Conservation (phyloP, 2,113 vertebrate species). For the Pelmatolapia mariae region DNA sequence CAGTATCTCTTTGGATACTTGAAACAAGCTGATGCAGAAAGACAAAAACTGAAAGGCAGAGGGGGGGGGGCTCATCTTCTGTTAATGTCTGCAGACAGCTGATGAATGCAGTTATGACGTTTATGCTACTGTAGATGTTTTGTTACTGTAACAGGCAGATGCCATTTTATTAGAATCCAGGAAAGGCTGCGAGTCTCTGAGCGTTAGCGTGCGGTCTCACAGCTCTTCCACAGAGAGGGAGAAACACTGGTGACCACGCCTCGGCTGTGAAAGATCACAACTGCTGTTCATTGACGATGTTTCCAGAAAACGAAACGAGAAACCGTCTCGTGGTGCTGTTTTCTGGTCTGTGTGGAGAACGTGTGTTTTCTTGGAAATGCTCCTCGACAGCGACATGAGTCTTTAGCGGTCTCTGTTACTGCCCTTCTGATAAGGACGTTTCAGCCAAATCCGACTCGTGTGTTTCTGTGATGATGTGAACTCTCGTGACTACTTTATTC, state of each 20-base stretch:
- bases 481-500: neutral
- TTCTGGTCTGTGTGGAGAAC: neutral
- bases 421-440: neutral
- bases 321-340: neutral
- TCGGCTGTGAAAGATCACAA: neutral
- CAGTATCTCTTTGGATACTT: slow-evolving; percentile 44
- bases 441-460: neutral
- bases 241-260: neutral
- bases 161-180: neutral
- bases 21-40: slow-evolving; percentile 54
- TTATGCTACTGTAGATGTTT: neutral
- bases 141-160: neutral
- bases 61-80: neutral
- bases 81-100: neutral
- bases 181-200: neutral
- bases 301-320: neutral
- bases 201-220: neutral
- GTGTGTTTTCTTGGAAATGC: neutral
- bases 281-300: neutral
- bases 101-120: neutral
- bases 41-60: neutral
- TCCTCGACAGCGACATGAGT: neutral
- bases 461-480: neutral
- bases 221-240: fast-evolving
- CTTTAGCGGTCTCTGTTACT: neutral